Base-by-base conservation (phyloP, 2,797 vertebrate species). In the Cottoperca gobio region DNA sequence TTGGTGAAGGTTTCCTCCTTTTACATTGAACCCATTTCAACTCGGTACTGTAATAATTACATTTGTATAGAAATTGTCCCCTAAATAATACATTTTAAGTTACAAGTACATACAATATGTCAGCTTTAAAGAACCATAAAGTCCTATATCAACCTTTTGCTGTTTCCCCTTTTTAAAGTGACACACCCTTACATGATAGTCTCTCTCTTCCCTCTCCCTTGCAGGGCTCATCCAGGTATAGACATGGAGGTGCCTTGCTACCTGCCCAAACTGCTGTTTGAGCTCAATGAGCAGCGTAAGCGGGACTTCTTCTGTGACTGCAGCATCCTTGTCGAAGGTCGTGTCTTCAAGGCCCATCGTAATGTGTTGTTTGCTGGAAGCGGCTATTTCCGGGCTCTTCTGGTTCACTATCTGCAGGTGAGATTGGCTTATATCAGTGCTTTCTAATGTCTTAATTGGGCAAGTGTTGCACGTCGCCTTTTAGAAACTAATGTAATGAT, bases 231-330 rank as follows among this genome's bases (percentile, higher is more conserved):
- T 46, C 16, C 39, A 21, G 54, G 63, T 54, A 21, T 2, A 39
- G 66, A 69, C 61, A 99, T 99, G 98, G 98, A 99, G 86, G 94
- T 99, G 80, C 96, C 97, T 19, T 96, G 96, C 16, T 99, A 99
- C 83, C 91, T 96, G 71, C 71, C 95, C 40, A 98, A 97, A 63
- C 96, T 99, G 54, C 76, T 99, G 78, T 96, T 95, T 3, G 98
- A 99, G 91, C 92, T 99, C 60, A 99, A 99, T 19, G 98, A 99
- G 86, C 98, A 99, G 86, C 95, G 98, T 1, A 98, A 98, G 91
- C 90, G 98, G 74, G 98, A 98, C 86, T 99, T 98, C 85, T 99
- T 99, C 93, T 99, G 98, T 80, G 98, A 99, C 95, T 99, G 98
- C 92, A 99, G 97, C 91, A 96, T 99, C 86, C 97, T 99, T 0